These are phyloP conservation scores for Neodiprion fabricii DNA, from an alignment of 1,140 invertebrate genomes.

Conservation along the genomic window DNA sequence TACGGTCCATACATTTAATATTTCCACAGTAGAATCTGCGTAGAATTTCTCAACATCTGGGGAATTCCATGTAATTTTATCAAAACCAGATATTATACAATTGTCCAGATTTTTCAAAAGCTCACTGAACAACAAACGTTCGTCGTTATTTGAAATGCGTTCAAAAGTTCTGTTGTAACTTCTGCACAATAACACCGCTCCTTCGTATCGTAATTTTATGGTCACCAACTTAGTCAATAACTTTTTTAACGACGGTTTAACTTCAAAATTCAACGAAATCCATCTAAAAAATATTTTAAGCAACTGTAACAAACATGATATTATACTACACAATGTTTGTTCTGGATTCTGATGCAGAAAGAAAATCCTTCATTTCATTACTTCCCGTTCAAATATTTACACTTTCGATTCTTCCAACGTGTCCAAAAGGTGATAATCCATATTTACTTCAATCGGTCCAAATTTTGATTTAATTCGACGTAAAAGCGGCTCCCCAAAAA, in stretches of 20 bases:
- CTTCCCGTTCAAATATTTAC: slow-evolving; percentile 13
- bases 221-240: slow-evolving; percentile 18
- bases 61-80: slow-evolving; percentile 18
- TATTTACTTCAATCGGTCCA: slow-evolving; percentile 22
- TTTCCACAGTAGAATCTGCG: not conserved
- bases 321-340: too few species aligned
- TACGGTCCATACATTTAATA: not conserved
- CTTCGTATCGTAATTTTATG: slow-evolving; percentile 21
- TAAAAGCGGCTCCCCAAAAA: slow-evolving; percentile 20
- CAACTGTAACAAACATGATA: too few species aligned
- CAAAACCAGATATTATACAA: slow-evolving; percentile 15
- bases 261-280: slow-evolving; percentile 26
- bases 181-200: slow-evolving; percentile 23
- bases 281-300: slow-evolving; percentile 18
- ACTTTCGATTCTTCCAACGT: slow-evolving; percentile 24
- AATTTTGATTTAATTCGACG: slow-evolving; percentile 3
- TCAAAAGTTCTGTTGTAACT: slow-evolving; percentile 22
- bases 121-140: slow-evolving; percentile 22
- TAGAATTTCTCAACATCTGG: slow-evolving; percentile 15
- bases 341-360: too few species aligned
- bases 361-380: too few species aligned
- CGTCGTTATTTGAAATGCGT: slow-evolving; percentile 7
- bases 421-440: slow-evolving; percentile 22
- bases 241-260: slow-evolving; percentile 25
- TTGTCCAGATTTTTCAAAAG: slow-evolving; percentile 23